Evolutionary conservation across 2,797 vertebrate species (phyloP), one percentile per base, ranked within the genome.

Genomic region (Limosa lapponica): DNA sequence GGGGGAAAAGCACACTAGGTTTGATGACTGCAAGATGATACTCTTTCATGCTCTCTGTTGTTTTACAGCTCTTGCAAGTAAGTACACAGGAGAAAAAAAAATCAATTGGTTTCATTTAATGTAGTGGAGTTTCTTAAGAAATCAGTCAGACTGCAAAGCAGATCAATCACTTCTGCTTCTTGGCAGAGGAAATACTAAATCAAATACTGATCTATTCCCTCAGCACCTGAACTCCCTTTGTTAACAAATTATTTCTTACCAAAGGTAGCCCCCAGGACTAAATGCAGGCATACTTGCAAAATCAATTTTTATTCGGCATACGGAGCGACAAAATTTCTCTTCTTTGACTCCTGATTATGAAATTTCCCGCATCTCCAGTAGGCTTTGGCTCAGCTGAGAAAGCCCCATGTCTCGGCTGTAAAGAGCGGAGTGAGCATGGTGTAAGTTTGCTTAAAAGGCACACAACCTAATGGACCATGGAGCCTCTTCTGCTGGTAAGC

Each of bases 341-440:
- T 69, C 20, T 85, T 61, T 61, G 25, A 10, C 11, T 52, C 14
- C 25, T 6, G 23, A 9, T 20, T 6, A 32, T 1, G 8, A 36
- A 20, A 48, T 48, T 19, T 23, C 34, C 20, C 34, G 23, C 11
- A 3, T 34, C 48, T 72, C 66, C 80, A 37, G 30, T 3, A n/a
- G 55, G 30, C 22, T 69, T 18, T 39, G 54, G 66, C 55, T 67
- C 46, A 37, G 59, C 48, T 16, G 12, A 27, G 27, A 10, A 30
- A 80, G 73, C 37, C 52, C 79, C 6, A 4, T 1, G 30, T 22
- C 34, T 20, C 10, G 10, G 39, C 14, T 43, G 43, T 3, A 10
- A 52, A 0, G 62, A 30, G 16, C 0, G 13, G 17, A 51, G 52
- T 1, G 46, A 71, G 51, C 7, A 1, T 3, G 39, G 39, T 2